A percentile compares a stretch with the other conserved stretches of the same genome.
Conservation (phyloP, 2,797 vertebrate genomes). For the Falco biarmicus region DNA sequence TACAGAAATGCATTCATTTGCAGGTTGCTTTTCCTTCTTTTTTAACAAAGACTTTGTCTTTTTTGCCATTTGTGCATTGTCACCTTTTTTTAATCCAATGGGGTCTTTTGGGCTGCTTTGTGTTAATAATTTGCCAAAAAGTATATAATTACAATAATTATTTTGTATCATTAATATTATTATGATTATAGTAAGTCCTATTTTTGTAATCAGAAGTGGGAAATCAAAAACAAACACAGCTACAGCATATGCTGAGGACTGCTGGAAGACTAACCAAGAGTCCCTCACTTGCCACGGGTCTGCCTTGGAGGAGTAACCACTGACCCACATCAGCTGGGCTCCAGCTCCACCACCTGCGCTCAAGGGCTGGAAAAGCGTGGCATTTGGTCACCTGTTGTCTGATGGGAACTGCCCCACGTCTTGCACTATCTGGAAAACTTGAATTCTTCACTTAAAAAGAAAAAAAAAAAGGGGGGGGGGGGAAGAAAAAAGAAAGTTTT, state of each 20-base stretch:
- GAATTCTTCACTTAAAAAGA: conserved; percentile 24
- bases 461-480: no score
- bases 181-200: conserved; percentile 55
- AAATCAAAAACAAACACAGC: conserved; percentile 38
- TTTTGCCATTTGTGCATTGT: conserved; percentile 58
- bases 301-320: fast-evolving
- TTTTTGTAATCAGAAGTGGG: conserved; percentile 62
- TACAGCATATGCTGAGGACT: not conserved
- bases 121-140: conserved; percentile 69
- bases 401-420: not conserved
- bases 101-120: conserved; percentile 21
- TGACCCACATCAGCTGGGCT: not conserved
- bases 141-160: conserved; percentile 52
- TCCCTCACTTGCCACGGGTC: not conserved
- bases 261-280: not conserved
- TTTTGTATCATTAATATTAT: conserved; percentile 65
- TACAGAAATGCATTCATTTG: conserved; percentile 56
- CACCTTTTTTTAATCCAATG: conserved; percentile 58
- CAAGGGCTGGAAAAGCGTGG: not conserved
- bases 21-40: conserved; percentile 52
- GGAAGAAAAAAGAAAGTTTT: no score
- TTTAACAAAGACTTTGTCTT: conserved; percentile 62
- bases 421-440: conserved; percentile 71
- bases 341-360: not conserved
- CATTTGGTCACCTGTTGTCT: not conserved